Evolutionary conservation across 2,888 invertebrate genomes (phyloP).

Genomic region (Leptopterna dolabrata): DNA sequence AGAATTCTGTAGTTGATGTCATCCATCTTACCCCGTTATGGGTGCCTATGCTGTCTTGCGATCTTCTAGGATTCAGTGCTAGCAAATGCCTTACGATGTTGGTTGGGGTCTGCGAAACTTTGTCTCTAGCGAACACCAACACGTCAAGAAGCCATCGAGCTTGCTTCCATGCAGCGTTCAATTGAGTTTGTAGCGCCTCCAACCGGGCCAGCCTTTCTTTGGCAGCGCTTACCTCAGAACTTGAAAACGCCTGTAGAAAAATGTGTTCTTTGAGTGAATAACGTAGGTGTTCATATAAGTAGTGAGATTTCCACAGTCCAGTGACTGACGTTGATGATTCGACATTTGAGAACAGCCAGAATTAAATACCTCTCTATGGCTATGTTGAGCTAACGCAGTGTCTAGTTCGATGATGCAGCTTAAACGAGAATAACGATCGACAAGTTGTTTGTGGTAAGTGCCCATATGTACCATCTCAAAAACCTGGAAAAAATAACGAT

Average conservation of each 20-base stretch:
- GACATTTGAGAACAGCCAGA: too few species aligned
- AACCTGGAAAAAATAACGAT: slow-evolving; percentile 58
- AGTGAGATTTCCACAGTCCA: too few species aligned
- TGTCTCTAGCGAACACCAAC: slow-evolving; percentile 92
- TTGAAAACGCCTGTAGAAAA: slow-evolving; percentile 81
- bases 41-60: slow-evolving; percentile 60
- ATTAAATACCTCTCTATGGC: slow-evolving; percentile 82
- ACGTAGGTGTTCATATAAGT: too few species aligned
- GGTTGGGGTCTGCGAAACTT: slow-evolving; percentile 67
- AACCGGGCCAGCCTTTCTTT: slow-evolving; percentile 86
- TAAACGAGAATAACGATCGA: slow-evolving; percentile 90
- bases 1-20: neutral
- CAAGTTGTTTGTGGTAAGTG: slow-evolving; percentile 91
- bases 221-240: slow-evolving; percentile 85
- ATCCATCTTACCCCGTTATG: slow-evolving; percentile 65
- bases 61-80: slow-evolving; percentile 64
- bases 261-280: neutral
- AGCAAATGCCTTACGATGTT: slow-evolving; percentile 66
- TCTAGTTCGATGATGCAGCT: slow-evolving; percentile 95
- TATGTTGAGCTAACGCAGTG: slow-evolving; percentile 89
- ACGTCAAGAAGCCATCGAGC: slow-evolving; percentile 97
- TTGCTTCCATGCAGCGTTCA: slow-evolving; percentile 92
- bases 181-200: slow-evolving; percentile 84
- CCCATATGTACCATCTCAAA: slow-evolving; percentile 87
- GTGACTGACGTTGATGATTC: too few species aligned